Conservation (phyloP, 2,113 vertebrate genomes). For the Chrysemys picta region DNA sequence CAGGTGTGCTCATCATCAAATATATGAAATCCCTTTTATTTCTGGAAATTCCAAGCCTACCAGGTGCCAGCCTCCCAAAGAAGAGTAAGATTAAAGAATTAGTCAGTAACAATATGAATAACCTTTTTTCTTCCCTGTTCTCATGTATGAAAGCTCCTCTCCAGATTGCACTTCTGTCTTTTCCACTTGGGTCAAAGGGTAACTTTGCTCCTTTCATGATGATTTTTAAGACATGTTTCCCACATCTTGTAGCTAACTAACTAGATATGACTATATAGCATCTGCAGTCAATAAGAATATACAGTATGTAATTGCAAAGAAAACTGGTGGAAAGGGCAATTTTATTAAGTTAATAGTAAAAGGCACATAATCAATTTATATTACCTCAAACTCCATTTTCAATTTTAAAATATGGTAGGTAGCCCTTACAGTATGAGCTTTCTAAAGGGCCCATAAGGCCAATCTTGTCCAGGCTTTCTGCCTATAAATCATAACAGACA, state of each 20-base stretch:
- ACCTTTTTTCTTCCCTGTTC: neutral
- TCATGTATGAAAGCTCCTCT: neutral
- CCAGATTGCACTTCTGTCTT: neutral
- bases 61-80: conserved; percentile 67
- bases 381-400: neutral
- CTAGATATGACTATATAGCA: rapidly evolving
- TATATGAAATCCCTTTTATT: conserved; percentile 63
- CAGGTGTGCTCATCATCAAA: conserved; percentile 71
- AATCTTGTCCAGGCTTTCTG: rapidly evolving
- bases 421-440: neutral
- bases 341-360: neutral
- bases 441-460: neutral
- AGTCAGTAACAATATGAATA: neutral
- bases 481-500: neutral
- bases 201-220: neutral
- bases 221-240: neutral
- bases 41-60: conserved; percentile 56
- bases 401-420: neutral
- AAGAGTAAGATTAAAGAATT: conserved; percentile 46
- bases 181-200: neutral
- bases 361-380: neutral
- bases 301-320: neutral
- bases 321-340: neutral
- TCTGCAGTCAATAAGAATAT: neutral
- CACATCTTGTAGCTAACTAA: rapidly evolving